Base-by-base conservation (phyloP, 2,888 invertebrate genomes). In the Ophion costatus region DNA sequence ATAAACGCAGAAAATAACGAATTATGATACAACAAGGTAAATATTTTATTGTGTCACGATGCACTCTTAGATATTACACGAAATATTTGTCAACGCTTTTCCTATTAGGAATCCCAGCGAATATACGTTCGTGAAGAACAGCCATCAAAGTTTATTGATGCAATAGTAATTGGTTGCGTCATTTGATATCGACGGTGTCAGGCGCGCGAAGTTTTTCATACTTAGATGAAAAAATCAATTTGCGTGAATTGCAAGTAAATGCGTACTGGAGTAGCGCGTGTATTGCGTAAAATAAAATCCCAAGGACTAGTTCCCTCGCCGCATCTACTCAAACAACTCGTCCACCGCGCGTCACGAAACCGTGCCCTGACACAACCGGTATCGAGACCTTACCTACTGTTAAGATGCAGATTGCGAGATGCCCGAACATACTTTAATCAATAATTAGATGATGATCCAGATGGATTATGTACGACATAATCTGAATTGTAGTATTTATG, bases 281-380 rank as follows among this genome's bases (percentile, higher is more conserved):
- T 17, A 57, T 22, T 29, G 3, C 33, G 67, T 20, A 61, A 24
- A 69, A 77, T 57, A 42, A 73, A 74, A 51, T 69, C 56, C 69
- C 67, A 56, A 73, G 17, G 57, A 80, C 77, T n/a, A 77, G 56
- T 80, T 80, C 74, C 67, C 56, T 33, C 22, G 10, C 6, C 63
- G 33, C 17, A 29, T 51, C 14, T 22, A 7, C 57, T 57, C 66
- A 38, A 66, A 76, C 56, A 76, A 67, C 66, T 38, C 14, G 66
- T 76, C 57, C n/a, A 22, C n/a, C 20, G 38, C 10, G 63, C n/a
- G 22, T n/a, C 9, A 66, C 22, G 11, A 76, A 64, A 11, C 10
- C 11, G 51, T 29, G 11, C 66, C 20, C 56, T 6, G 38, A 56
- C 56, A n/a, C 57, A 56, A 2, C n/a, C 11, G n/a, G 33, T 20